Evolutionary conservation across 2,113 vertebrate genomes (phyloP), one percentile per base, ranked within the genome.

Genomic region (Prunella himalayana): DNA sequence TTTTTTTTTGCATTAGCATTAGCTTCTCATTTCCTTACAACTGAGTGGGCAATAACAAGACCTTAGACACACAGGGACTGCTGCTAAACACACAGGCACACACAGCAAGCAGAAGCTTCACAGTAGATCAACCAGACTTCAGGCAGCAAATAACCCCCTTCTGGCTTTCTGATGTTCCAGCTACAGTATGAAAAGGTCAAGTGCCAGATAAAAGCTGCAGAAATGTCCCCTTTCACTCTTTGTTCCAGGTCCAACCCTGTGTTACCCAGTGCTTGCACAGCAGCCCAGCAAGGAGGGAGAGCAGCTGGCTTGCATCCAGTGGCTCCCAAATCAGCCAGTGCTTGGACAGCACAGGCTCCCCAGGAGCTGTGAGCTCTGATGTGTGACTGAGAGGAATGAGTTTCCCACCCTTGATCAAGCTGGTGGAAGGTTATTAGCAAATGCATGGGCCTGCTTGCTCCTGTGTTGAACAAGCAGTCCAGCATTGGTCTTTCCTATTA

Each of bases 31-130:
- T 92, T 92, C 76, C 54, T 94, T 90, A 76, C 90, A 92, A 73
- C 31, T 59, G 85, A 93, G 42, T 82, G 85, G 82, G 33, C 94
- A 96, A 63, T 70, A 92, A 88, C 54, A 95, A 91, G 78, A 87
- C 82, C 75, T 91, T 79, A 82, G 45, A 56, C 51, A 85, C 53
- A 65, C 88, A 76, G 31, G 44, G 19, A 18, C 37, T 60, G 61
- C 87, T 86, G 79, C 71, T 95, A 65, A 88, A 80, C 79, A 86
- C 85, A 90, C 79, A 92, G 63, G 50, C 63, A 83, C 68, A 83
- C 47, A 82, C 15, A 91, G 53, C 44, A 50, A 89, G 84, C 53
- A 94, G 42, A 64, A 82, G 15, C 53, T 89, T 86, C 71, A 47
- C 57, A 73, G 57, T 7, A 82, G 45, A 77, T 54, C 0, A 0